Evolutionary conservation across 2,888 invertebrate genomes (phyloP).

Genomic region (Tenthredo livida): DNA sequence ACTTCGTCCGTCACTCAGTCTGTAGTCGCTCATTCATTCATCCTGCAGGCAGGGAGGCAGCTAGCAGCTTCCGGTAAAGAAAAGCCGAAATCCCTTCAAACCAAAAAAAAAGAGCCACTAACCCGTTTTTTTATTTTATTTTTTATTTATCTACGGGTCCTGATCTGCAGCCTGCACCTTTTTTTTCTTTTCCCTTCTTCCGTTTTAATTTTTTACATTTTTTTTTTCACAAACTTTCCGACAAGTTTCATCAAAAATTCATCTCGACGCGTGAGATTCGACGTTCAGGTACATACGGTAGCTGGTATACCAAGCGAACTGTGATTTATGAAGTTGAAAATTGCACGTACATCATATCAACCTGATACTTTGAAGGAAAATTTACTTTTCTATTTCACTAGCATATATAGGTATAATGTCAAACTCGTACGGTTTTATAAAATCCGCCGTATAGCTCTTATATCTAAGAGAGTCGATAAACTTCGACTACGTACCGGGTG

Average conservation of each 20-base stretch:
- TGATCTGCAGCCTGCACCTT: not conserved
- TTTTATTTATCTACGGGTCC: not conserved
- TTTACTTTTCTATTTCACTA: slow-evolving; percentile 9
- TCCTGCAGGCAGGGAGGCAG: not conserved
- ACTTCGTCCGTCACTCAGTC: not conserved
- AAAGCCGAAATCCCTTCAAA: not conserved
- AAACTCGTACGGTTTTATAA: not conserved
- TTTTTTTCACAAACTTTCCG: not conserved
- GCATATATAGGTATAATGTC: not conserved
- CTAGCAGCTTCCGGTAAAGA: not conserved
- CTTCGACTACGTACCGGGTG: not conserved
- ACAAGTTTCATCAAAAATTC: slow-evolving; percentile 10
- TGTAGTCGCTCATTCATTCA: not conserved
- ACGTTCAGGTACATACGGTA: not conserved
- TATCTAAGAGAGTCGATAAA: not conserved
- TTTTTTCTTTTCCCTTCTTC: not conserved
- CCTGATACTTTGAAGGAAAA: slow-evolving; percentile 22
- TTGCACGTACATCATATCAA: slow-evolving; percentile 28
- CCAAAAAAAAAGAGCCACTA: not conserved
- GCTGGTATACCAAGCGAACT: not conserved
- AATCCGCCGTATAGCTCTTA: too few species aligned
- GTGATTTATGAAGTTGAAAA: slow-evolving; percentile 35
- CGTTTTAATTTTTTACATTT: too few species aligned
- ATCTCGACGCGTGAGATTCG: not conserved
- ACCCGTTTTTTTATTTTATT: not conserved